Evolutionary conservation across 2,113 vertebrate species (phyloP), one percentile per base, ranked within the genome.

Genomic region (Anguilla rostrata): DNA sequence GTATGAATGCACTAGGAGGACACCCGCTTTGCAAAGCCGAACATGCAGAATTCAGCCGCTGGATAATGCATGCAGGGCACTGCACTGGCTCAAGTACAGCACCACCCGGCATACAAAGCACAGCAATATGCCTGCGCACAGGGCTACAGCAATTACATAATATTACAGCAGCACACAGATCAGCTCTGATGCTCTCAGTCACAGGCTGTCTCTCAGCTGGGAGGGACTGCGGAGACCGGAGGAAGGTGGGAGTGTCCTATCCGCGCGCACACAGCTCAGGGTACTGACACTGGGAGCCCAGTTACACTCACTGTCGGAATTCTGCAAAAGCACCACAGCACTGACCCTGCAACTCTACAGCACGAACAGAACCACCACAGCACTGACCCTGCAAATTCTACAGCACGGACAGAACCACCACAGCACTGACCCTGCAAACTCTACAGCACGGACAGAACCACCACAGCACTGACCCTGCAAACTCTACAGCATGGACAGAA

Each of bases 161-260:
- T 20, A 22, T 26, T 22, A 22, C 18, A 26, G 22, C 6, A 82
- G 43, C 71, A 85, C 46, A 79, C 9, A 57, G 29, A 49, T 53
- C 75, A 85, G 46, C 84, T 71, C 71, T 39, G 46, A 85, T 20
- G 78, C 75, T 56, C 43, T 40, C 84, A 79, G 75, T 26, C 75
- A 80, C 5, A 8, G 26, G 71, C 71, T 57, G 43, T 78, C 41
- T 22, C 81, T n/a, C 39, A 82, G 39, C 22, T 49, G 20, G 81
- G 84, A 46, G 83, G 53, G 84, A 53, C 84, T 80, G 84, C 84
- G 46, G 84, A 79, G 84, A 79, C 43, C 39, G 71, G 41, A 11
- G 84, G 71, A 26, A 53, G 84, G 84, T 85, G 75, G 84, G 84
- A 85, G 84, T 79, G 75, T 75, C 46, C 34, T 34, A 79, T 20